Base-by-base conservation (phyloP, 2,797 vertebrate genomes). In the Crenuchus spilurus region DNA sequence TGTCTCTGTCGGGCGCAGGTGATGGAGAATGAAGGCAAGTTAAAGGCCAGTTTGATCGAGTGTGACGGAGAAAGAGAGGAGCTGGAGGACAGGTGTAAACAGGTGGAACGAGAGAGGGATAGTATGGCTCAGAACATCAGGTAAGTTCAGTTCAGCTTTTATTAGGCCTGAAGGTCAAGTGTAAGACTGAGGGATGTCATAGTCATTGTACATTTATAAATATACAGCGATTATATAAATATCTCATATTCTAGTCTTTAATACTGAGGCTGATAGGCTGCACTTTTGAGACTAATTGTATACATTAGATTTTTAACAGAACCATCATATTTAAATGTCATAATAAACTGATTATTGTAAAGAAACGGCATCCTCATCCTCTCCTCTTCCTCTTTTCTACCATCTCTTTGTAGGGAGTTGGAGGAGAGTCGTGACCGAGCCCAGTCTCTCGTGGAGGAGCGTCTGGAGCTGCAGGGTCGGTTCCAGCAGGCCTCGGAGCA, bases 391-490 rank as follows among this genome's bases (percentile, higher is more conserved):
- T 9, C 20, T n/a, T 11, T 10, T 63, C 22, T 52, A 6, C 3
- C 16, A 1, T 11, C 1, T 11, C 75, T 5, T 18, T 63, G 51
- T 9, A 95, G 93, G 74, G 85, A 89, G 22, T 74, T 94, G 83
- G 87, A 84, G 80, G 89, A 92, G 75, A 88, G 90, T 44, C 86
- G 84, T 72, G 75, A 11, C 28, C 86, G 22, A n/a, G 71, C 80
- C 13, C 91, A 93, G 80, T 85, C 91, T 75, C 83, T 87, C 81
- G 79, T 89, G 48, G 49, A 84, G 61, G 93, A 92, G 84, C 90
- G 87, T 10, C 74, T 81, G 71, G 91, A 92, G 83, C 78, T 94
- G 22, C 74, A 87, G 80, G 84, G 85, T 54, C 86, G 84, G 39
- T 61, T 93, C 62, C 87, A 85, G 79, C 85, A 35, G 49, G 88